These are phyloP conservation scores for Lutjanus erythropterus DNA, from an alignment of 2,113 vertebrate genomes.

Conservation along the genomic window DNA sequence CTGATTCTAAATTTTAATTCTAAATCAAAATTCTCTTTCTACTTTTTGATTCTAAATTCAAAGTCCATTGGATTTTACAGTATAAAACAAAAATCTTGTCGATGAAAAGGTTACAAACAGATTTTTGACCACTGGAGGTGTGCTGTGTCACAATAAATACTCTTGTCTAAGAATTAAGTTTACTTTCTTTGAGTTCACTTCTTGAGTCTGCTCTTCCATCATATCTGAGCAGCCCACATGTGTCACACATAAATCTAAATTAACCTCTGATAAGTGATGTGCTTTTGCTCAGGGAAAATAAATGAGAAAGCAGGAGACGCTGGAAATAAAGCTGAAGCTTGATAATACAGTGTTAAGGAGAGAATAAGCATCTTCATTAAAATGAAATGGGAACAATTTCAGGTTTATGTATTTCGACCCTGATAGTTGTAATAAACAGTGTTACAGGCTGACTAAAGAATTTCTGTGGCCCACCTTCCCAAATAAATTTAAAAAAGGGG, in stretches of 20 bases:
- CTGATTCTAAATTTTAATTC: no score
- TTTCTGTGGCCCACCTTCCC: no score
- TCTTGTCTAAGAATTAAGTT: background rate
- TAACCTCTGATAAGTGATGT: background rate
- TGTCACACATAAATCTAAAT: background rate
- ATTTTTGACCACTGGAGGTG: background rate
- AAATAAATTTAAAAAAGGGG: no score
- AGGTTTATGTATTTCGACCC: no score
- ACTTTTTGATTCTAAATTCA: no score
- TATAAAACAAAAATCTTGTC: no score
- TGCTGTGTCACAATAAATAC: background rate
- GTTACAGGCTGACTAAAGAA: no score
- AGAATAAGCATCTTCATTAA: background rate
- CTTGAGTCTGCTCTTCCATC: background rate
- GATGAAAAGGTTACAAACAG: no score
- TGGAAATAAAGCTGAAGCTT: background rate
- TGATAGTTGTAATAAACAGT: no score
- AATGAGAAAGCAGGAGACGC: background rate
- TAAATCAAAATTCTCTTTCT: no score
- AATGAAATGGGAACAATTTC: no score
- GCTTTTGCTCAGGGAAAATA: background rate
- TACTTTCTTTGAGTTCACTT: no score
- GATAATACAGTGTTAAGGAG: background rate
- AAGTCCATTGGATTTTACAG: background rate
- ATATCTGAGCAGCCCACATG: background rate